Conservation (phyloP, 2,797 vertebrate species). For the Cyclopterus lumpus region DNA sequence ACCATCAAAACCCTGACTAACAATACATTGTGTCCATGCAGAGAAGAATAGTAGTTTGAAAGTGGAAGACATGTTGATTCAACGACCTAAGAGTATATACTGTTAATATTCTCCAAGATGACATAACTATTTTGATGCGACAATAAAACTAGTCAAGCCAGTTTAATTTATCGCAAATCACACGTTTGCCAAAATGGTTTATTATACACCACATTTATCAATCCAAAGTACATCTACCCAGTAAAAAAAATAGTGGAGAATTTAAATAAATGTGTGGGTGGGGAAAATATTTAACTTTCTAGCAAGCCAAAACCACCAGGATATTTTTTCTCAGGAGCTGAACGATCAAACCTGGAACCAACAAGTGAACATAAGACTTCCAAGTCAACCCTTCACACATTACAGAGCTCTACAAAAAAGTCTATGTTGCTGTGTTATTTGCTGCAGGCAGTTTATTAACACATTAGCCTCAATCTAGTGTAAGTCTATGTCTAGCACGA, state of each 20-base stretch:
- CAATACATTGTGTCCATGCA: background rate
- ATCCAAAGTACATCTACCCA: background rate
- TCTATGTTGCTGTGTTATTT: background rate
- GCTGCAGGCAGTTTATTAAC: background rate
- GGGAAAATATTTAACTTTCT: background rate
- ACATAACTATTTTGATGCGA: background rate
- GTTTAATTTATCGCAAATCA: background rate
- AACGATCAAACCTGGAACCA: background rate
- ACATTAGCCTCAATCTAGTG: background rate
- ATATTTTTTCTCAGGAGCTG: background rate
- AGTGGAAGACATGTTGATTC: background rate
- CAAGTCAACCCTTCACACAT: background rate
- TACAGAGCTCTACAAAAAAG: background rate
- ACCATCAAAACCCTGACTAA: constrained; percentile 3
- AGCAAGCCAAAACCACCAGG: background rate
- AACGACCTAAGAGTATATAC: background rate
- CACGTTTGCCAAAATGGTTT: background rate
- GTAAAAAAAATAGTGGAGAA: no score
- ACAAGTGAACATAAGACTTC: background rate
- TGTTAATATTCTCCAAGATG: background rate
- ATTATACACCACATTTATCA: background rate
- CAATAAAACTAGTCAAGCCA: background rate
- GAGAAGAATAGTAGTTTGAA: background rate
- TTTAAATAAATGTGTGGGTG: background rate
- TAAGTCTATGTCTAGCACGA: background rate